Conservation (phyloP, 2,888 invertebrate genomes). For the Brenthis daphne region DNA sequence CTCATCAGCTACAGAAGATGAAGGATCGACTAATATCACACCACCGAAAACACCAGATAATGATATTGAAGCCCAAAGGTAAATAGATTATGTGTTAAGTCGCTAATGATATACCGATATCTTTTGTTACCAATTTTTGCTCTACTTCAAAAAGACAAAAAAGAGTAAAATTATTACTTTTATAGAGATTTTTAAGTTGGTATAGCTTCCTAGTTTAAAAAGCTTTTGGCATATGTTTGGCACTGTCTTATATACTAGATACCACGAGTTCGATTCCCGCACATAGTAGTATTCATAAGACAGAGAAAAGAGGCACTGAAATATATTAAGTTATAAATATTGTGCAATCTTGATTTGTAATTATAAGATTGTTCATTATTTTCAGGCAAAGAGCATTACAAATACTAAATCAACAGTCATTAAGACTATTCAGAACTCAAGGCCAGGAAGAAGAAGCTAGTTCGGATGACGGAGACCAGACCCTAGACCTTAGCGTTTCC, state of each 20-base stretch:
- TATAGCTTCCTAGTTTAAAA: too few species aligned
- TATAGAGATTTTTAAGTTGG: too few species aligned
- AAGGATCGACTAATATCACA: conserved; percentile 75
- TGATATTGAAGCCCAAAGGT: conserved; percentile 75
- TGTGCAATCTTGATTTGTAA: too few species aligned
- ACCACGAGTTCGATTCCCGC: too few species aligned
- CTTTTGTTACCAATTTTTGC: too few species aligned
- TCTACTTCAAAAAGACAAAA: too few species aligned
- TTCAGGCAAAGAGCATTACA: conserved; percentile 76
- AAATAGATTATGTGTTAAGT: conserved; percentile 20
- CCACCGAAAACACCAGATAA: conserved; percentile 79
- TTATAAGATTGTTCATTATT: conserved; percentile 18
- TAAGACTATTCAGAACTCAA: conserved; percentile 70
- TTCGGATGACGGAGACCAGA: conserved; percentile 79
- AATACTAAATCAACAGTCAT: conserved; percentile 74
- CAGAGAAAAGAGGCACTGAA: too few species aligned
- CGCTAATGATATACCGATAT: too few species aligned
- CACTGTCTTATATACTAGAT: too few species aligned
- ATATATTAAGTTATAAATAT: neutral
- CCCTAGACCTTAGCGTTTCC: conserved; percentile 75
- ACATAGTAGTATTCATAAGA: too few species aligned
- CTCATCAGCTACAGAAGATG: conserved; percentile 77
- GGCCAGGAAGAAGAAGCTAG: conserved; percentile 75
- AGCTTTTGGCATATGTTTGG: too few species aligned
- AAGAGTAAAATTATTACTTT: too few species aligned